Conservation (phyloP, 1,140 invertebrate species). For the Aradophagus sp. region DNA sequence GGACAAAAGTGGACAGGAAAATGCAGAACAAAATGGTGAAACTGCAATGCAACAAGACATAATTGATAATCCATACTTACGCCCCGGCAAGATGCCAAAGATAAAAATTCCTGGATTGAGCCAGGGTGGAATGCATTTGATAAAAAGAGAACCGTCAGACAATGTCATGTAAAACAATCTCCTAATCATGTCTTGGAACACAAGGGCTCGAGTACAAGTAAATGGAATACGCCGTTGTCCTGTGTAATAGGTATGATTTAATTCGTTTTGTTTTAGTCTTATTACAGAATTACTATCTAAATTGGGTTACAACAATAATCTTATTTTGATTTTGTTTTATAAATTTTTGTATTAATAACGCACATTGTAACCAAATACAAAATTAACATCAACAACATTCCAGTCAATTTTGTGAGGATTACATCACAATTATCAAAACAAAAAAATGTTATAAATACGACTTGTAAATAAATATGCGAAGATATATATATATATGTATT, state of each 20-base stretch:
- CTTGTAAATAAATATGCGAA: conserved; percentile 47
- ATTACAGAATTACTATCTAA: conserved; percentile 40
- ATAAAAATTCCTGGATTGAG: conserved; percentile 60
- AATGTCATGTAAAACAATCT: conserved; percentile 23
- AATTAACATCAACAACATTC: conserved; percentile 57
- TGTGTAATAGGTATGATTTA: conserved; percentile 52
- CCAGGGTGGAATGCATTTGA: conserved; percentile 16
- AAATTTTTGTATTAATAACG: no score
- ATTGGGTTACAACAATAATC: conserved; percentile 26
- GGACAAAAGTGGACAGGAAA: conserved; percentile 53
- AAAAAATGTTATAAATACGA: conserved; percentile 23
- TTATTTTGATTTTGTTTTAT: background rate
- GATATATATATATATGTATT: conserved; percentile 32
- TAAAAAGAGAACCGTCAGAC: conserved; percentile 29
- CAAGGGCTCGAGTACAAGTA: conserved; percentile 38
- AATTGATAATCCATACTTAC: conserved; percentile 91
- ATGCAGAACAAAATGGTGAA: conserved; percentile 74
- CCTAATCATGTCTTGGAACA: conserved; percentile 23
- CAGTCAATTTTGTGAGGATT: conserved; percentile 42
- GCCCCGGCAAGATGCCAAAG: conserved; percentile 85
- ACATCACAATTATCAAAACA: conserved; percentile 21
- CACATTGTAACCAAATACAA: conserved; percentile 36
- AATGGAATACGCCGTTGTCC: conserved; percentile 52
- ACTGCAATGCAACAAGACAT: conserved; percentile 75
- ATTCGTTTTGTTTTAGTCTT: conserved; percentile 34